Percentiles rank a stretch among this genome's conserved stretches.
Conservation (phyloP, 2,888 invertebrate genomes). For the Calameuta idolon region DNA sequence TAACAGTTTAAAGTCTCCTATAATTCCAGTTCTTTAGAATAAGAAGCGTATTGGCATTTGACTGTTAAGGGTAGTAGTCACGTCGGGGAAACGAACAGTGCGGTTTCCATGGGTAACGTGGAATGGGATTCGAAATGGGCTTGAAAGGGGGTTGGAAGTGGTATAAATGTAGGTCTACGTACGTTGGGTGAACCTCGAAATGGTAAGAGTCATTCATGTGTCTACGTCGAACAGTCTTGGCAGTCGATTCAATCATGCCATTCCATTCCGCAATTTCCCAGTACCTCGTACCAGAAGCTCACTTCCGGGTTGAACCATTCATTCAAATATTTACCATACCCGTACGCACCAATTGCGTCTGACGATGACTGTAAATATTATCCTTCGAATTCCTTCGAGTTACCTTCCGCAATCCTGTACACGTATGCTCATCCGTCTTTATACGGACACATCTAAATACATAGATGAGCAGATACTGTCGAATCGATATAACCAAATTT, state of each 20-base stretch:
- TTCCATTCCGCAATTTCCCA: not conserved
- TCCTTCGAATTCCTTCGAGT: no score
- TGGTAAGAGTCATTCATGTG: slow-evolving; percentile 2
- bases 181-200: not conserved
- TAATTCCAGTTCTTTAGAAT: not conserved
- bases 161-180: not conserved
- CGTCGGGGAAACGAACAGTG: not conserved
- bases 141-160: not conserved
- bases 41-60: not conserved
- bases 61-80: not conserved
- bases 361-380: no score
- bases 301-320: no score
- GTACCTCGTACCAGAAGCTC: not conserved
- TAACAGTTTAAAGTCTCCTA: not conserved
- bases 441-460: no score
- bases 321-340: no score
- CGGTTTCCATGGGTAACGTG: not conserved
- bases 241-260: not conserved
- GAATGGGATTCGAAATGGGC: no score
- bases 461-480: not conserved
- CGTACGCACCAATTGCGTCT: no score
- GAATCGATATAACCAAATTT: not conserved
- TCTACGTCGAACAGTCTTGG: slow-evolving; percentile 2
- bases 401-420: no score
- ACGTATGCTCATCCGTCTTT: no score